Evolutionary conservation across 92 coral and sea anemone species (phyloP).

Genomic region (Phymanthus crucifer): DNA sequence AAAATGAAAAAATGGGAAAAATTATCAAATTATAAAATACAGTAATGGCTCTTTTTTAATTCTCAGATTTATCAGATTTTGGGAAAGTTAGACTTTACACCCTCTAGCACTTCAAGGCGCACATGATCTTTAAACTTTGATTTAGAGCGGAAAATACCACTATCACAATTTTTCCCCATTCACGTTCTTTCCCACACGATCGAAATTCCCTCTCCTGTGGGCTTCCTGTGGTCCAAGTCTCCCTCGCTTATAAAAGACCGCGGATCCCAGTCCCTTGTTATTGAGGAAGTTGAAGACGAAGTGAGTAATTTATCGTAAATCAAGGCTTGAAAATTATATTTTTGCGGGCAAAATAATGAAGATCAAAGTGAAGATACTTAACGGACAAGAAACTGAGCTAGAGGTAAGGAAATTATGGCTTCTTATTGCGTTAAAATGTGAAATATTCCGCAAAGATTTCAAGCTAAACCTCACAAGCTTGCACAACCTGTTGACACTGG

Average conservation of each 20-base stretch:
- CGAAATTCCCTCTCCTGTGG: not conserved
- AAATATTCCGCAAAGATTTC: not conserved
- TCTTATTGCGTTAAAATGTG: not conserved
- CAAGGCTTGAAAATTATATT: not conserved
- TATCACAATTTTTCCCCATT: no score
- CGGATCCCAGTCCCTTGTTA: not conserved
- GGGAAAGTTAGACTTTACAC: no score
- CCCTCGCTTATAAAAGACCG: not conserved
- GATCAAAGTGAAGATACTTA: constrained; percentile 69
- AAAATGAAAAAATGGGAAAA: no score
- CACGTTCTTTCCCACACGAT: no score
- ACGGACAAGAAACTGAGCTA: constrained; percentile 65
- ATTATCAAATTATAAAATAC: no score
- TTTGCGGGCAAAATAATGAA: constrained; percentile 43
- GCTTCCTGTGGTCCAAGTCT: constrained; percentile 12
- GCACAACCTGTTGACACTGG: not conserved
- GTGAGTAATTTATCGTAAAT: not conserved
- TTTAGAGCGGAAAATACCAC: no score
- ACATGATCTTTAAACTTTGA: no score
- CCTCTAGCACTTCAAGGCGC: no score
- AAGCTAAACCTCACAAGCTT: not conserved
- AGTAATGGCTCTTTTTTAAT: no score
- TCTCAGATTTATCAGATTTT: no score
- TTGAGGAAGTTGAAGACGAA: not conserved
- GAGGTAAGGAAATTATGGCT: constrained; percentile 54